phyloP scores from a whole-genome alignment of 2,888 invertebrate genomes.

The Dromius quadrimaculatus region DNA sequence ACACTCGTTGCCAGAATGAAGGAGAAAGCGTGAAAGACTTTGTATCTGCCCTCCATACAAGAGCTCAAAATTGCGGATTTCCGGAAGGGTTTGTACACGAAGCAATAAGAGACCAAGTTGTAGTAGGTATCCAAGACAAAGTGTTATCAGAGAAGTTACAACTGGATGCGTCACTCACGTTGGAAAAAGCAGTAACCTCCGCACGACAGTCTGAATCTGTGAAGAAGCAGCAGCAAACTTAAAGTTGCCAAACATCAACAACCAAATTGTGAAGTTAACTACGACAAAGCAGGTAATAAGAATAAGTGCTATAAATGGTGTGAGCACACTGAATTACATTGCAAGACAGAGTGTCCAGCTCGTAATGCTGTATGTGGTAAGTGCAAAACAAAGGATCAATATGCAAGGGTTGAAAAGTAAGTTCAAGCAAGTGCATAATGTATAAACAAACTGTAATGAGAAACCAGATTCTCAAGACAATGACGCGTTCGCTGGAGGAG shows the following conservation, averaged over 20 bases:
- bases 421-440: no score
- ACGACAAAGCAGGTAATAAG: background rate
- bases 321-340: conserved; percentile 4
- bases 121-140: conserved; percentile 50
- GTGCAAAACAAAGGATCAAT: conserved; percentile 34
- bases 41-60: conserved; percentile 42
- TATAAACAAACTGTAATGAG: no score
- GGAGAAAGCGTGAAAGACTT: conserved; percentile 50
- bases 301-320: conserved; percentile 25
- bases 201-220: conserved; percentile 43
- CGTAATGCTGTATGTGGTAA: conserved; percentile 43
- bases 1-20: conserved; percentile 42
- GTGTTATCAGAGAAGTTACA: conserved; percentile 47
- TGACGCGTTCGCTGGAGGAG: background rate
- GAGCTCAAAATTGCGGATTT: conserved; percentile 47
- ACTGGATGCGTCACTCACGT: conserved; percentile 39
- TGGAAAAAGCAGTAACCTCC: conserved; percentile 48
- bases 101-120: conserved; percentile 52
- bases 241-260: background rate
- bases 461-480: background rate
- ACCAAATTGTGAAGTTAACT: background rate
- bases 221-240: conserved; percentile 45
- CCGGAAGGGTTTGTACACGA: conserved; percentile 37
- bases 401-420: conserved; percentile 39
- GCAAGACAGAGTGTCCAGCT: conserved; percentile 32